These are phyloP conservation scores for Danaus plexippus DNA, from an alignment of 1,140 invertebrate genomes.

Conservation along the genomic window DNA sequence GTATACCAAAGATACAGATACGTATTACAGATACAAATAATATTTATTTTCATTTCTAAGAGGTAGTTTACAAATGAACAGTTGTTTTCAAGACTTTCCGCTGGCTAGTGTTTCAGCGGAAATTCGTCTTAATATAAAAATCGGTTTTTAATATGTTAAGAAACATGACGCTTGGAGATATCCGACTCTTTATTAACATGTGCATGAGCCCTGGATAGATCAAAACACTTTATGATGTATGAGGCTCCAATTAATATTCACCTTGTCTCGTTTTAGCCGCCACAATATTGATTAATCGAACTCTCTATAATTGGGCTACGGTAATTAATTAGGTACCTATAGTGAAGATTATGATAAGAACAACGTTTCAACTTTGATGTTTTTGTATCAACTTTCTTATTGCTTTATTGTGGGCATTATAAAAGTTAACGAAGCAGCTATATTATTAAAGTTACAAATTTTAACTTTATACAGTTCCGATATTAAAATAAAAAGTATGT, in stretches of 20 bases:
- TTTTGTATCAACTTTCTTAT: constrained; percentile 4
- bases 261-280: constrained; percentile 38
- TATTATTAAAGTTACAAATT: too few relatives aligned
- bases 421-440: too few relatives aligned
- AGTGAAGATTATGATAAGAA: constrained; percentile 16
- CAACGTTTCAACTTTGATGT: constrained; percentile 9
- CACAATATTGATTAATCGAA: constrained; percentile 50
- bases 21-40: constrained; percentile 1
- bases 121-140: constrained; percentile 1
- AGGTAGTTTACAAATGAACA: neutral
- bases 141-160: too few relatives aligned
- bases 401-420: constrained; percentile 2
- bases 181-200: neutral
- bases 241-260: constrained; percentile 50
- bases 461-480: too few relatives aligned
- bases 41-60: neutral
- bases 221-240: constrained; percentile 34
- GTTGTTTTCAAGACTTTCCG: too few relatives aligned
- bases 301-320: constrained; percentile 43
- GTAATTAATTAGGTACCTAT: constrained; percentile 46
- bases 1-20: neutral
- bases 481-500: too few relatives aligned
- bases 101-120: too few relatives aligned
- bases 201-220: constrained; percentile 16
- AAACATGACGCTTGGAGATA: too few relatives aligned